These are phyloP conservation scores for Cyprinodon brontotheroides DNA, from an alignment of 2,113 vertebrate species.

Conservation along the genomic window DNA sequence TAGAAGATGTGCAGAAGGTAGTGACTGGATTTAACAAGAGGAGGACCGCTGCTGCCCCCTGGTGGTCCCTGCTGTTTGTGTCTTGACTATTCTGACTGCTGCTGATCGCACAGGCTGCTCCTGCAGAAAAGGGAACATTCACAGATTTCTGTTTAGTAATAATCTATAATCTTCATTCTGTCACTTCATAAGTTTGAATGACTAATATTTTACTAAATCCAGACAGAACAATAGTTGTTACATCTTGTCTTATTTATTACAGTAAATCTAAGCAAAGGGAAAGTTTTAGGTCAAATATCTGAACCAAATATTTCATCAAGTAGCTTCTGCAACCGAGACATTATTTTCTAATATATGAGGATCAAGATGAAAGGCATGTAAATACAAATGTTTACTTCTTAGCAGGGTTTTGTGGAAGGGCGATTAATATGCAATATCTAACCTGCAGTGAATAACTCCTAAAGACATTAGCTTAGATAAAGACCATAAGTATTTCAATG, in stretches of 20 bases:
- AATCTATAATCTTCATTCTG: background rate
- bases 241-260: too few species aligned
- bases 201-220: too few species aligned
- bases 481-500: background rate
- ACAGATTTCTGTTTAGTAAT: background rate
- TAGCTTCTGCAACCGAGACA: background rate
- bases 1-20: conserved; percentile 78
- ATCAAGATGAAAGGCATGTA: too few species aligned
- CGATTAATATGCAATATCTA: background rate
- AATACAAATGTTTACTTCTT: background rate
- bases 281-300: background rate
- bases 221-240: too few species aligned
- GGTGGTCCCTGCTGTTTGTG: conserved; percentile 63
- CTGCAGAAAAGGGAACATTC: conserved; percentile 11
- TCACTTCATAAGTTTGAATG: too few species aligned
- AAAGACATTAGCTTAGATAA: background rate
- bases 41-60: conserved; percentile 71
- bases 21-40: conserved; percentile 76
- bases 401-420: background rate
- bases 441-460: background rate
- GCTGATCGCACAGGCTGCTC: conserved; percentile 52
- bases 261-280: background rate
- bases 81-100: conserved; percentile 50
- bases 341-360: background rate
- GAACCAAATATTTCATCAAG: background rate